phyloP scores from a whole-genome alignment of 2,888 invertebrate genomes.

The Parasteatoda lunata region DNA sequence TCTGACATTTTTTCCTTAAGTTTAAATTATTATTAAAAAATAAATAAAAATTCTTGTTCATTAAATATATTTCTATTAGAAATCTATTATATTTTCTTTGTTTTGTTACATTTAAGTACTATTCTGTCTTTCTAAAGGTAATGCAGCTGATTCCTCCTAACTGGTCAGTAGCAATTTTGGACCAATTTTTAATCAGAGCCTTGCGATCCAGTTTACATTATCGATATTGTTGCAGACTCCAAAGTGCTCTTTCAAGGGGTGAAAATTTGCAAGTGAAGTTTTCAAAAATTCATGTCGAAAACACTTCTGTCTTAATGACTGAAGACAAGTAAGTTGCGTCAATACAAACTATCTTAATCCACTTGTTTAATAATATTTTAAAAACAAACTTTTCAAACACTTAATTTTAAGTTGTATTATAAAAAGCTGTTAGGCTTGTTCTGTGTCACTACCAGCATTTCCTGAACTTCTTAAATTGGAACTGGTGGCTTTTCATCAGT shows the following conservation, averaged over 20 bases:
- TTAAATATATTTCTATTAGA: too few species aligned
- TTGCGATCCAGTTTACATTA: slow-evolving; percentile 74
- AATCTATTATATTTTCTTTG: not conserved
- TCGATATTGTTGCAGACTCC: slow-evolving; percentile 73
- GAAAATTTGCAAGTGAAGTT: slow-evolving; percentile 75
- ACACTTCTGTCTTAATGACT: slow-evolving; percentile 73
- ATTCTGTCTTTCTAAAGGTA: slow-evolving; percentile 67
- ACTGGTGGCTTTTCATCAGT: too few species aligned
- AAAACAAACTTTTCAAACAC: too few species aligned
- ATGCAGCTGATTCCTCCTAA: slow-evolving; percentile 75
- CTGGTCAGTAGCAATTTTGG: slow-evolving; percentile 76
- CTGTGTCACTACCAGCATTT: too few species aligned
- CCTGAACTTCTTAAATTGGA: too few species aligned
- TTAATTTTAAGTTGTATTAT: too few species aligned
- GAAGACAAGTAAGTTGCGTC: slow-evolving; percentile 74
- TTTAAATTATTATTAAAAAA: too few species aligned
- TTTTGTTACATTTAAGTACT: not conserved
- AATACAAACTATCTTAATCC: not conserved
- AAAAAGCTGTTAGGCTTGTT: too few species aligned
- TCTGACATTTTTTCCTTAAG: too few species aligned
- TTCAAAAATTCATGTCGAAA: slow-evolving; percentile 73
- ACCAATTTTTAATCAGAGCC: slow-evolving; percentile 75
- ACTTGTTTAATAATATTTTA: too few species aligned
- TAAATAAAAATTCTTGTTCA: too few species aligned
- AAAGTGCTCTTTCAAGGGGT: slow-evolving; percentile 75